Evolutionary conservation across 2,797 vertebrate species (phyloP).

Genomic region (Chrosomus eos): DNA sequence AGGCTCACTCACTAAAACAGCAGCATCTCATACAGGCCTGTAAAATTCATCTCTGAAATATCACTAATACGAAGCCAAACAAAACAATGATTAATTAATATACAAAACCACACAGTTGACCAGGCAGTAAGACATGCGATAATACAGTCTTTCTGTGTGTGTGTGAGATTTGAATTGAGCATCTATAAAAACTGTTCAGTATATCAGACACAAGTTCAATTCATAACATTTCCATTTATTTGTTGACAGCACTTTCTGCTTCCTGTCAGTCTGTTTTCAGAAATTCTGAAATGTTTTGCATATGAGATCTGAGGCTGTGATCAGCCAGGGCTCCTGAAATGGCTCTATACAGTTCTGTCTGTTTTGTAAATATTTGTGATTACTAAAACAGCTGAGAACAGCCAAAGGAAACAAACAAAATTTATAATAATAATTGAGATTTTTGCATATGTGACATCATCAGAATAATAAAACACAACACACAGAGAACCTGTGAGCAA

Average conservation of each 20-base stretch:
- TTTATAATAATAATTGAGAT: conserved; percentile 27
- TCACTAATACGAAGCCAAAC: conserved; percentile 71
- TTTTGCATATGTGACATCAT: conserved; percentile 50
- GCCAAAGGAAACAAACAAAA: conserved; percentile 4
- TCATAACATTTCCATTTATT: conserved; percentile 25
- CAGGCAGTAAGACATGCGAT: conserved; percentile 81
- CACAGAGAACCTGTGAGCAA: conserved; percentile 31
- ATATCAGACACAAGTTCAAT: conserved; percentile 40
- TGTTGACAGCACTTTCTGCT: not conserved
- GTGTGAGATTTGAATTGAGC: conserved; percentile 66
- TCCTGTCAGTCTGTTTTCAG: not conserved
- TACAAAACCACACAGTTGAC: conserved; percentile 79
- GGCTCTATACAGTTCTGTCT: conserved; percentile 30
- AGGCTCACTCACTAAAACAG: conserved; percentile 80
- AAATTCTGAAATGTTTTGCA: conserved; percentile 46
- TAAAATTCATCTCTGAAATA: conserved; percentile 84
- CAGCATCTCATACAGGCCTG: conserved; percentile 85
- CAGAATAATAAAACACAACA: conserved; percentile 48
- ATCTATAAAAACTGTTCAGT: conserved; percentile 50
- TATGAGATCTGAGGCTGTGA: conserved; percentile 43
- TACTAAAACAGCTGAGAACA: conserved; percentile 37
- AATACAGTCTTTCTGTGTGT: conserved; percentile 77
- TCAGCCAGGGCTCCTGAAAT: conserved; percentile 34
- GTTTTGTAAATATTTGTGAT: conserved; percentile 40
- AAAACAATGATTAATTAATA: conserved; percentile 70